Base-by-base conservation (phyloP, 2,113 vertebrate species). In the Ranitomeya variabilis region DNA sequence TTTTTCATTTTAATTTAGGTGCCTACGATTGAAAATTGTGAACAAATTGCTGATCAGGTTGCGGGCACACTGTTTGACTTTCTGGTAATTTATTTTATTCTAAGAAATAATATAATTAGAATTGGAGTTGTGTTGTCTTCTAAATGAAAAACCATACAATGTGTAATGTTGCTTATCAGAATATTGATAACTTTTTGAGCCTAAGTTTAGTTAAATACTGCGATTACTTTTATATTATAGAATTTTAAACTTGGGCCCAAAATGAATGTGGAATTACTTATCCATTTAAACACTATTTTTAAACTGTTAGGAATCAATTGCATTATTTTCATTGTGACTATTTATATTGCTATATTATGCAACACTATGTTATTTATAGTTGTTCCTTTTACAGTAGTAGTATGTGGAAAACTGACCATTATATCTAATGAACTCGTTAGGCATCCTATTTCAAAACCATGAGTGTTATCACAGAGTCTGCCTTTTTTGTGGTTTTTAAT, bases 11-110 rank as follows among this genome's bases (percentile, higher is more conserved):
- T 67, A 31, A 60, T 73, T 52, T 57, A 89, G 87, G 87, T 89
- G 4, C 87, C 87, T 62, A 83, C 87, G 16, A n/a, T 89, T 54
- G 19, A 89, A 66, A 89, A 89, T 67, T 83, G 80, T 64, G 87
- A 89, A 13, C 4, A 76, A 21, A 83, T 89, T 57, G 87, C 87
- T 78, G 87, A 89, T 18, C 51, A 84, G 31, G 87, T 89, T 83
- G 87, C 87, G 4, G n/a, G 21, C 60, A 78, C 84, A 77, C 55
- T 89, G 69, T 89, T 89, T 67, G 15, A 7, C 62, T 89, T 78
- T 64, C 21, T 89, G 87, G 87, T 87, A 87, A 80, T n/a, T 79
- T 54, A 31, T 45, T 69, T 14, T 52, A 8, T 23, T 51, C 23
- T 21, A 52, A 52, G 8, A 23, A 57, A 31, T 73, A 23, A 26